Conservation (phyloP, 2,888 invertebrate genomes). For the Acheta domesticus region DNA sequence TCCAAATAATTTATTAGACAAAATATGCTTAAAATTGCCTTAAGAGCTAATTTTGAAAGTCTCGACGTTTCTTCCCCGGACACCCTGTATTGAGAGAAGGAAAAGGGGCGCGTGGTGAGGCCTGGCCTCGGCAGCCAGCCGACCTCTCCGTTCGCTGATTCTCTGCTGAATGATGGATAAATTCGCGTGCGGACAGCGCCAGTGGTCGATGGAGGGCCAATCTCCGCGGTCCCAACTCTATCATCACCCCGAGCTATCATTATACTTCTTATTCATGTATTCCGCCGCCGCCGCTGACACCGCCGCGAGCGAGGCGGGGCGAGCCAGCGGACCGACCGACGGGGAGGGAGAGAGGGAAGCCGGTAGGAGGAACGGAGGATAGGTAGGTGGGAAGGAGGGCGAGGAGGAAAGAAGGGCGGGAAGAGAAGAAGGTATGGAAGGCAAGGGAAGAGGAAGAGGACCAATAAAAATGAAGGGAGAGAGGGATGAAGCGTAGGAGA, state of each 20-base stretch:
- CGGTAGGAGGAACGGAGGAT: not conserved
- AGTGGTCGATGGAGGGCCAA: not conserved
- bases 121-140: too few relatives aligned
- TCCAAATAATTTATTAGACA: too few relatives aligned
- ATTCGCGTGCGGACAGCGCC: not conserved
- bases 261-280: constrained; percentile 11
- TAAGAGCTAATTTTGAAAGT: too few relatives aligned
- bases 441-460: too few relatives aligned
- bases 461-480: not conserved
- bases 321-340: too few relatives aligned
- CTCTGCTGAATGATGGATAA: constrained; percentile 8
- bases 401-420: not conserved
- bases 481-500: not conserved
- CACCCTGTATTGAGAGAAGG: too few relatives aligned
- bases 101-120: too few relatives aligned
- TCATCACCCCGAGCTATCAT: not conserved
- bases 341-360: not conserved
- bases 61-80: too few relatives aligned
- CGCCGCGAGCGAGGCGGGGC: too few relatives aligned
- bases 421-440: too few relatives aligned
- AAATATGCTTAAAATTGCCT: too few relatives aligned
- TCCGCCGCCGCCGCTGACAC: not conserved
- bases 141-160: not conserved
- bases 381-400: not conserved
- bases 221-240: not conserved